Percentiles rank a stretch among this genome's conserved stretches.
Conservation (phyloP, 2,888 invertebrate species). For the Drosophila birchii region DNA sequence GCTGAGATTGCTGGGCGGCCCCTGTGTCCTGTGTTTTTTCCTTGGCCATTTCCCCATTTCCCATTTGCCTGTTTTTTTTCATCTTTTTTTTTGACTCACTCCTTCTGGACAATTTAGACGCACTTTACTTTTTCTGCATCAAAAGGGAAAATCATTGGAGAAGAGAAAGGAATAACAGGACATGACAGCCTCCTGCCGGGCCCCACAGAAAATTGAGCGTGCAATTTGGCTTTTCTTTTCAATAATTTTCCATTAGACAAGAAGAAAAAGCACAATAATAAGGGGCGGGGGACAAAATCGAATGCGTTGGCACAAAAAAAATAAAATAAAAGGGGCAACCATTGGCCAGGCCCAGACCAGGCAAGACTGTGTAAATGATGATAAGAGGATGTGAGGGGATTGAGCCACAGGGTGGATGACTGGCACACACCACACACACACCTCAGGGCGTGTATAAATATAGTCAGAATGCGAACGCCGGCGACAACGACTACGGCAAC, state of each 20-base stretch:
- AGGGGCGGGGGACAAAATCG: slow-evolving; percentile 26
- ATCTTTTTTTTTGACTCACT: slow-evolving; percentile 4
- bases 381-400: slow-evolving; percentile 2
- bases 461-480: slow-evolving; percentile 45
- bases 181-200: slow-evolving; percentile 35
- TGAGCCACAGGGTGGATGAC: slow-evolving; percentile 34
- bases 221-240: slow-evolving; percentile 65
- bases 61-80: neutral
- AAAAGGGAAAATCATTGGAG: slow-evolving; percentile 39
- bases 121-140: slow-evolving; percentile 58
- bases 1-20: slow-evolving; percentile 32
- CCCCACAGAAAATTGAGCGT: slow-evolving; percentile 61
- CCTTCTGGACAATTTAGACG: slow-evolving; percentile 42
- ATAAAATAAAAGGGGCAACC: slow-evolving; percentile 27
- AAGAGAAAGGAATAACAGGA: slow-evolving; percentile 37
- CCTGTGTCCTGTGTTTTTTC: slow-evolving; percentile 11
- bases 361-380: slow-evolving; percentile 25
- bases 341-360: slow-evolving; percentile 25
- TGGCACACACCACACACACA: slow-evolving; percentile 48
- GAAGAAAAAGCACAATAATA: slow-evolving; percentile 27
- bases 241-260: slow-evolving; percentile 69
- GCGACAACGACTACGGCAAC: slow-evolving; percentile 45
- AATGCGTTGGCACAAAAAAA: slow-evolving; percentile 43
- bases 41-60: slow-evolving; percentile 1
- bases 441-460: slow-evolving; percentile 22